Evolutionary conservation across 2,888 invertebrate genomes (phyloP).

Genomic region (Deroplatys truncata): DNA sequence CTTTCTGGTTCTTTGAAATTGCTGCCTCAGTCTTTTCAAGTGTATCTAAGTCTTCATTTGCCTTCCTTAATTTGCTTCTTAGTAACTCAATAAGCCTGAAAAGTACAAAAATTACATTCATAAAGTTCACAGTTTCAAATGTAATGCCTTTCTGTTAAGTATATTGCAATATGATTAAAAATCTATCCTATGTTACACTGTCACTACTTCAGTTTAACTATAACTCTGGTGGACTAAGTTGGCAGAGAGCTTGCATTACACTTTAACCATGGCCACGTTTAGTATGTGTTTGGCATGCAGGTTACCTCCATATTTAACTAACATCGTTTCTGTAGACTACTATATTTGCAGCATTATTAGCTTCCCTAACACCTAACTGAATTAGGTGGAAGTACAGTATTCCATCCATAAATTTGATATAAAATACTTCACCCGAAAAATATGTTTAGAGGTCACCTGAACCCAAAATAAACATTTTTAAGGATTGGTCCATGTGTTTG

Average conservation of each 20-base stretch:
- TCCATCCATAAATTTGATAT: too few species aligned
- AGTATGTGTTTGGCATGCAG: too few species aligned
- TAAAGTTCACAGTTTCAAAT: background rate
- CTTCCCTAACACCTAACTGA: too few species aligned
- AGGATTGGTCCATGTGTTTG: too few species aligned
- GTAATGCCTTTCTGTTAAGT: background rate
- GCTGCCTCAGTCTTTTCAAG: slow-evolving; percentile 69
- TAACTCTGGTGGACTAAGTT: background rate
- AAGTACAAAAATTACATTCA: slow-evolving; percentile 39
- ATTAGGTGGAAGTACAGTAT: too few species aligned
- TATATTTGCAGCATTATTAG: too few species aligned
- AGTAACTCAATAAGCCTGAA: slow-evolving; percentile 76
- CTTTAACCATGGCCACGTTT: too few species aligned
- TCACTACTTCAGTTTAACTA: background rate
- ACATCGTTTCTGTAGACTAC: too few species aligned
- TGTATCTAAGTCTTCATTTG: slow-evolving; percentile 69
- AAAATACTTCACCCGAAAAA: too few species aligned
- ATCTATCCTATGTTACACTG: background rate
- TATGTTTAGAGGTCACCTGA: too few species aligned
- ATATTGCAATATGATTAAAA: background rate
- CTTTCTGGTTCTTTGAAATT: slow-evolving; percentile 64
- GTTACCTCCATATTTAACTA: too few species aligned
- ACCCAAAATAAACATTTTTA: too few species aligned
- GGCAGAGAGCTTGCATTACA: background rate
- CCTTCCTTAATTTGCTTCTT: slow-evolving; percentile 69